Base-by-base conservation (phyloP, 2,888 invertebrate species). In the Cephus pulcher region DNA sequence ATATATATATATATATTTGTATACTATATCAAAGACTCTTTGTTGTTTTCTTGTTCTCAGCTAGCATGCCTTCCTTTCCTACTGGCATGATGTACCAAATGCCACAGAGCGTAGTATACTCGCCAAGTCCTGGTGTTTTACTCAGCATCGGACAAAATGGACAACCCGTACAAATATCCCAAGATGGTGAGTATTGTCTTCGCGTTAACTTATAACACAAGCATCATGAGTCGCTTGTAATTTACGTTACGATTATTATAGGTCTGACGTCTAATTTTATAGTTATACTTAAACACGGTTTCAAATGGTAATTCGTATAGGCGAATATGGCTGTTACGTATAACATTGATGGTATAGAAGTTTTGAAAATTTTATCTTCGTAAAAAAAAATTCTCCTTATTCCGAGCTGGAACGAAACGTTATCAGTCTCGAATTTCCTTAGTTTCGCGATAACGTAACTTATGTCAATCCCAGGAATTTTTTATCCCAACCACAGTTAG, bases 31-130 rank as follows among this genome's bases (percentile, higher is more conserved):
- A 71, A 12, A 32, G 32, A 12, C 0, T 71, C 73, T 34, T 76
- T 69, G 12, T 35, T 78, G 9, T 56, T 56, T 23, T 56, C 2
- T 68, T 69, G 15, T 37, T 75, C 75, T 75, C 70, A 78, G 78
- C 75, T 40, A 78, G 78, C 68, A 82, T 84, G 82, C 81, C 85
- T 75, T 84, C 85, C 73, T 88, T 88, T 81, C 88, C 88, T 71
- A 81, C 87, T 80, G 90, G 90, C 78, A 89, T 90, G 84, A 90
- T 90, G 89, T 90, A 90, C 81, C 90, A 90, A 83, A 90, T 90
- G 90, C 89, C 90, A 6, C 90, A 90, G 82, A 90, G 87, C 76
- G 90, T 90, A 71, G 90, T 90, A 84, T 90, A 90, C 82, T 90
- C 90, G 75, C 89, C 90, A 37, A 90, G 89, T 84, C 88, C 90